These are phyloP conservation scores for Actinernus sp. DNA, from an alignment of 92 coral and sea anemone species.

Conservation along the genomic window DNA sequence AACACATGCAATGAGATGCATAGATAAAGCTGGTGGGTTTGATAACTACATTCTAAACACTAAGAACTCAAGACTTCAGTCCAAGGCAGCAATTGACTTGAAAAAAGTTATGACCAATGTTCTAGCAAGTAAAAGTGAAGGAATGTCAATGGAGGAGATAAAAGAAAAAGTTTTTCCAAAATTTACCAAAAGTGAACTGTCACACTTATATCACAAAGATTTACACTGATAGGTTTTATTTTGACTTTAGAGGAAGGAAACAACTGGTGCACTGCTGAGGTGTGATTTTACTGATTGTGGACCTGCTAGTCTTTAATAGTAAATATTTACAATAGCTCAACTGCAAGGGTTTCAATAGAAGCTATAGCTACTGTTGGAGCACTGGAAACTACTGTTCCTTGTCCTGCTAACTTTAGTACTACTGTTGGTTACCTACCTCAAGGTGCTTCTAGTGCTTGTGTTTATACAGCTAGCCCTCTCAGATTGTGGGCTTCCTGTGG, in stretches of 20 bases:
- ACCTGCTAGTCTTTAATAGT: too few relatives aligned
- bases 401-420: too few relatives aligned
- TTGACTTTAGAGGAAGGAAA: conserved; percentile 96
- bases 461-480: too few relatives aligned
- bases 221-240: conserved; percentile 85
- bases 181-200: conserved; percentile 77
- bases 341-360: too few relatives aligned
- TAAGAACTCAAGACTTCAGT: conserved; percentile 67
- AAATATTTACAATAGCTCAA: too few relatives aligned
- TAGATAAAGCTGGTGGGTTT: conserved; percentile 97
- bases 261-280: conserved; percentile 85
- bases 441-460: too few relatives aligned
- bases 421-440: too few relatives aligned
- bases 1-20: conserved; percentile 95
- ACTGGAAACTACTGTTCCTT: too few relatives aligned
- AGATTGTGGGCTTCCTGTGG: too few relatives aligned
- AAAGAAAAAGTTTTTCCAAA: conserved; percentile 78
- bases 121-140: conserved; percentile 71
- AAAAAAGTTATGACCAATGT: conserved; percentile 85
- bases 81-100: conserved; percentile 85
- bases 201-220: conserved; percentile 78
- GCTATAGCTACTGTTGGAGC: too few relatives aligned
- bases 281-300: too few relatives aligned
- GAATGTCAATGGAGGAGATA: conserved; percentile 82
- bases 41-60: conserved; percentile 96